phyloP scores from a whole-genome alignment of 2,888 invertebrate genomes.

The Tenthredo amoena region DNA sequence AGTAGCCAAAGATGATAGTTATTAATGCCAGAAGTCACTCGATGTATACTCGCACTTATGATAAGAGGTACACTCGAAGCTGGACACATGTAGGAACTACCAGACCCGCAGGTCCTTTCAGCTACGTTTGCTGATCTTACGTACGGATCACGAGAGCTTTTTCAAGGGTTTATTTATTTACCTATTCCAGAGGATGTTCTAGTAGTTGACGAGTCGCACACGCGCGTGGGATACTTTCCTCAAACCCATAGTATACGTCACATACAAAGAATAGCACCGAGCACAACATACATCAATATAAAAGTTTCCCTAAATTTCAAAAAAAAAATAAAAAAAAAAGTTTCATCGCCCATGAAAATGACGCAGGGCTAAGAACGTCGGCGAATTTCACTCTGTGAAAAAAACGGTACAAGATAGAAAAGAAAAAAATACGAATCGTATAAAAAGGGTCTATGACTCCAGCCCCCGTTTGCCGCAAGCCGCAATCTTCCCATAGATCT shows the following conservation, averaged over 20 bases:
- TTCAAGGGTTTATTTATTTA: constrained; percentile 50
- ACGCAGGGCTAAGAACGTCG: not conserved
- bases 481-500: constrained; percentile 8
- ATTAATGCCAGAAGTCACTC: not conserved
- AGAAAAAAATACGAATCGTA: not conserved
- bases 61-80: constrained; percentile 12
- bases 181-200: not conserved
- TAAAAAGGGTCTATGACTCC: not conserved
- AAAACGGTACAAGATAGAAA: not conserved
- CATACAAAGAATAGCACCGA: not conserved
- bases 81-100: not conserved
- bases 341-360: no score
- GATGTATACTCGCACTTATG: not conserved
- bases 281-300: not conserved
- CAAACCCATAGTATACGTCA: not conserved
- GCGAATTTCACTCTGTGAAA: constrained; percentile 3
- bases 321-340: no score
- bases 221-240: constrained; percentile 13
- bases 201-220: constrained; percentile 29
- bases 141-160: not conserved
- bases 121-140: constrained; percentile 29
- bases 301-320: not conserved
- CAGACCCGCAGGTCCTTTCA: not conserved
- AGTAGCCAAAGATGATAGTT: not conserved
- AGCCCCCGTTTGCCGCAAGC: not conserved